A percentile compares a stretch with the other conserved stretches of the same genome.
These are phyloP conservation scores for Tragulus kanchil DNA, from an alignment of 2,113 vertebrate genomes.

Conservation along the genomic window DNA sequence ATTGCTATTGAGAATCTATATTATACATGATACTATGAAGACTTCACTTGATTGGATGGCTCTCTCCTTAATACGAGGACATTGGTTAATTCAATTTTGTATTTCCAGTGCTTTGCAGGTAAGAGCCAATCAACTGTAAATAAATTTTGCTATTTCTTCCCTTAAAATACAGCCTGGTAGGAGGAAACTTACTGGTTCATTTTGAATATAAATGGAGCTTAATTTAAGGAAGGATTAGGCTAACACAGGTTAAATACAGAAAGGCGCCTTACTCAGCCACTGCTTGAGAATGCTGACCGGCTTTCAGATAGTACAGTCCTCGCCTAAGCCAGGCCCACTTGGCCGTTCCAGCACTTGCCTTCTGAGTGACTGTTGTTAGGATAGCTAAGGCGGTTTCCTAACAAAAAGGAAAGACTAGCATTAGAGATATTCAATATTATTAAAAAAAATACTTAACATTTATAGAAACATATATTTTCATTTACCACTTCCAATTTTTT, in stretches of 20 bases:
- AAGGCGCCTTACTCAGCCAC: slow-evolving; percentile 92
- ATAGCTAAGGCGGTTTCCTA: slow-evolving; percentile 94
- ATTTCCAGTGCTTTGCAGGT: slow-evolving; percentile 7
- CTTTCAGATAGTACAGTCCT: slow-evolving; percentile 95
- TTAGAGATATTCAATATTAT: slow-evolving; percentile 49
- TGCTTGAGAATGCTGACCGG: slow-evolving; percentile 92
- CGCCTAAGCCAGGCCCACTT: slow-evolving; percentile 99
- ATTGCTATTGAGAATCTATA: not conserved
- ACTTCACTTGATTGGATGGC: not conserved
- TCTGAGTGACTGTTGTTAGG: slow-evolving; percentile 93
- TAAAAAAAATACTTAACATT: not conserved
- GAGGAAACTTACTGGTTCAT: not conserved
- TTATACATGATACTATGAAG: not conserved
- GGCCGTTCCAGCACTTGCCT: slow-evolving; percentile 92
- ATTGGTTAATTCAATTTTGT: not conserved
- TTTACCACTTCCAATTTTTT: slow-evolving; percentile 26
- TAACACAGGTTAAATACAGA: not conserved
- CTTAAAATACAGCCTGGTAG: not conserved
- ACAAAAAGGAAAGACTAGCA: slow-evolving; percentile 58
- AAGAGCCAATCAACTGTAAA: not conserved
- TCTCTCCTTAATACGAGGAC: not conserved
- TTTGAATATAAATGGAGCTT: not conserved
- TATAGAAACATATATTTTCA: slow-evolving; percentile 11
- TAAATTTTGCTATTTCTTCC: slow-evolving; percentile 32
- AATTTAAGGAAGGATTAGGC: not conserved